These are phyloP conservation scores for Squalus acanthias DNA, from an alignment of 2,797 vertebrate species.

Conservation along the genomic window DNA sequence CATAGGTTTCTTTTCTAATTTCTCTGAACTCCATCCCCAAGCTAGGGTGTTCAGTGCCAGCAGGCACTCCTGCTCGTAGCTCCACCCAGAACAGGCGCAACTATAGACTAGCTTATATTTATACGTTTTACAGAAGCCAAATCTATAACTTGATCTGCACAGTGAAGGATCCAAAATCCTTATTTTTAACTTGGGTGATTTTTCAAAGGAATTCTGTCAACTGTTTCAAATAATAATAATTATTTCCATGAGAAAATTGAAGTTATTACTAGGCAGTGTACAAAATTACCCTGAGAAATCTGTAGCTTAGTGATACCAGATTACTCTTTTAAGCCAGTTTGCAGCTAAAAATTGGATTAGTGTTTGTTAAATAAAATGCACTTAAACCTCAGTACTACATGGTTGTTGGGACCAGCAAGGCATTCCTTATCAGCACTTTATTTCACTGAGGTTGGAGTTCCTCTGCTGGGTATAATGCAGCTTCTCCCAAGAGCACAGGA, in stretches of 20 bases:
- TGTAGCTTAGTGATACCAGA: not conserved
- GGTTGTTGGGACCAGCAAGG: not conserved
- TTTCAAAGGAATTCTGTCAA: not conserved
- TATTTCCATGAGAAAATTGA: too few species aligned
- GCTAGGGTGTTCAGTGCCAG: not conserved
- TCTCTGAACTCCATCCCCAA: not conserved
- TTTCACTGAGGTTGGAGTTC: not conserved
- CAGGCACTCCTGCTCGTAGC: too few species aligned
- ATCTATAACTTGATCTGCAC: too few species aligned
- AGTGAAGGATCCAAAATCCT: not conserved
- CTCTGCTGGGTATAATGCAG: not conserved
- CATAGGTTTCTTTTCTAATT: not conserved
- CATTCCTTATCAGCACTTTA: not conserved
- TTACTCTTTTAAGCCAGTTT: not conserved
- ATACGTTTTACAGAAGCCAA: not conserved
- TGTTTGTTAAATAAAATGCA: not conserved
- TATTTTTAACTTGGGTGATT: not conserved
- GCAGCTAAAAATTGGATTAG: not conserved
- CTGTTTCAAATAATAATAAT: not conserved
- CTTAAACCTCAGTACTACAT: not conserved
- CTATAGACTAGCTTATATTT: not conserved
- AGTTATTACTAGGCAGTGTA: not conserved
- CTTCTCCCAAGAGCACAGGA: not conserved
- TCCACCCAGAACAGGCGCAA: not conserved
- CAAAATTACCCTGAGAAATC: not conserved